A percentile compares a stretch with the other conserved stretches of the same genome.
Conservation (phyloP, 2,888 invertebrate species). For the Melikaiella ostensackeni region DNA sequence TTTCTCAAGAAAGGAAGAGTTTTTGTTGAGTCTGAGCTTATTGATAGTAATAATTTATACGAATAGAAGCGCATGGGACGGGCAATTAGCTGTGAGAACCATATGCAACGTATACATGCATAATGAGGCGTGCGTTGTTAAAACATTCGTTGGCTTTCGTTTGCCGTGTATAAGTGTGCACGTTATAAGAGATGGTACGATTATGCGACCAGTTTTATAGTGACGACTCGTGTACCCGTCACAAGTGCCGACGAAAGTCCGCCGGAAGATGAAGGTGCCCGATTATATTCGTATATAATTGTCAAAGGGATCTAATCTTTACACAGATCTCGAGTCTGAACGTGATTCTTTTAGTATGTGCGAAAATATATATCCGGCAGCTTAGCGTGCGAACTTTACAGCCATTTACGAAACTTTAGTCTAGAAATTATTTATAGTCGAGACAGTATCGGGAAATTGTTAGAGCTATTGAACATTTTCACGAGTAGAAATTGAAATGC, state of each 20-base stretch:
- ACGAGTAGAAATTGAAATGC: no score
- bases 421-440: background rate
- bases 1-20: background rate
- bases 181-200: constrained; percentile 52
- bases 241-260: constrained; percentile 50
- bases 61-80: constrained; percentile 47
- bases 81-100: constrained; percentile 54
- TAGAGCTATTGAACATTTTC: background rate
- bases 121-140: constrained; percentile 54
- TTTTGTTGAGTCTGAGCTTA: background rate
- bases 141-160: constrained; percentile 47
- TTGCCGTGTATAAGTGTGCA: constrained; percentile 44
- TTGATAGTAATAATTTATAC: constrained; percentile 46
- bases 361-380: constrained; percentile 44
- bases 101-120: constrained; percentile 51
- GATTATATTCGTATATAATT: constrained; percentile 55
- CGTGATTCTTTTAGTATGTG: constrained; percentile 43
- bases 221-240: constrained; percentile 52
- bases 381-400: constrained; percentile 17
- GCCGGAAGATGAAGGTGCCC: constrained; percentile 53
- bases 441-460: background rate
- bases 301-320: constrained; percentile 49
- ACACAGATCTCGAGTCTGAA: constrained; percentile 47
- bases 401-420: background rate
- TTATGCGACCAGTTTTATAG: constrained; percentile 56